These are phyloP conservation scores for Globodera rostochiensis DNA, from an alignment of 1,140 invertebrate genomes.

Conservation along the genomic window DNA sequence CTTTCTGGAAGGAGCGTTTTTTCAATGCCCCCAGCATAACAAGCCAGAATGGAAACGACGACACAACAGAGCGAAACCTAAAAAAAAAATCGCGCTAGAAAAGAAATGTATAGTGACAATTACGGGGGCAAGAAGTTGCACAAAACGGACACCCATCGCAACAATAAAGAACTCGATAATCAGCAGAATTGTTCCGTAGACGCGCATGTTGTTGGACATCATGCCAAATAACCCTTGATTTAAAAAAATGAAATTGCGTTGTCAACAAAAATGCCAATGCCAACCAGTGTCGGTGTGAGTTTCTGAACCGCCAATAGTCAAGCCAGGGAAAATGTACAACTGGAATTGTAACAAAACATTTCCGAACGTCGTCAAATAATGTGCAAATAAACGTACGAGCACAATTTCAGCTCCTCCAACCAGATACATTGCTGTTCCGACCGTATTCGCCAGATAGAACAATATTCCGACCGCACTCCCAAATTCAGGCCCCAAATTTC, in stretches of 20 bases:
- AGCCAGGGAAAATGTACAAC: slow-evolving; percentile 69
- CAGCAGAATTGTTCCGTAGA: slow-evolving; percentile 69
- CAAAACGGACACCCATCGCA: slow-evolving; percentile 70
- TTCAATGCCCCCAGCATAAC: slow-evolving; percentile 68
- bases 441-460: slow-evolving; percentile 97
- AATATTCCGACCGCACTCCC: slow-evolving; percentile 96
- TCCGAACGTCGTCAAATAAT: neutral
- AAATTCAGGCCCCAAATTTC: slow-evolving; percentile 85
- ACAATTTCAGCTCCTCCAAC: slow-evolving; percentile 96
- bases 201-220: slow-evolving; percentile 68
- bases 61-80: slow-evolving; percentile 69
- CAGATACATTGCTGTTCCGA: slow-evolving; percentile 97
- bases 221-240: slow-evolving; percentile 53
- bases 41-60: slow-evolving; percentile 69
- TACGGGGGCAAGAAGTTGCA: slow-evolving; percentile 69
- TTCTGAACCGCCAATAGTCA: slow-evolving; percentile 67
- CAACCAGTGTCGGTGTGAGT: slow-evolving; percentile 60
- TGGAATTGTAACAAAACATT: slow-evolving; percentile 49
- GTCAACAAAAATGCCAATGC: too few relatives aligned
- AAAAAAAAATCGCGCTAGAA: neutral
- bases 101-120: neutral
- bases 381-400: slow-evolving; percentile 72
- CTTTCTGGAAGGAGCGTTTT: slow-evolving; percentile 57
- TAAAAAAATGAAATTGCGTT: slow-evolving; percentile 19
- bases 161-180: slow-evolving; percentile 68